These are phyloP conservation scores for Gallinago nigripennis DNA, from an alignment of 2,797 vertebrate species.

Conservation along the genomic window DNA sequence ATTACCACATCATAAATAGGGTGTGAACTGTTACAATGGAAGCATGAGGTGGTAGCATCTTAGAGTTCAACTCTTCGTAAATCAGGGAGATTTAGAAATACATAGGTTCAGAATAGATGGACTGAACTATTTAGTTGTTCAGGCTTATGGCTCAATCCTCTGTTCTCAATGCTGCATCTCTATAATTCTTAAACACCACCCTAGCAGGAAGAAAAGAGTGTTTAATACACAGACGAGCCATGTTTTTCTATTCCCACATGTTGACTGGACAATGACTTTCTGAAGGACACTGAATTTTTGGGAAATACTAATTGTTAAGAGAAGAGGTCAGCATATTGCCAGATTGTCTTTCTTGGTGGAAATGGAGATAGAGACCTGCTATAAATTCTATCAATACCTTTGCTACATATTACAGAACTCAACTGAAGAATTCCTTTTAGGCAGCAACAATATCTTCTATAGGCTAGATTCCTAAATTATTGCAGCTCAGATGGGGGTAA, in stretches of 20 bases:
- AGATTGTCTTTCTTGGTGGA: neutral
- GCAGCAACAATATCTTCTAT: neutral
- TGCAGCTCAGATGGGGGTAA: neutral
- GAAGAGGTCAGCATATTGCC: neutral
- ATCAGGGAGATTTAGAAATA: neutral
- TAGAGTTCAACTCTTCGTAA: neutral
- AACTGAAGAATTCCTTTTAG: neutral
- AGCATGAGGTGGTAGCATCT: neutral
- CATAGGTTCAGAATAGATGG: rapidly evolving
- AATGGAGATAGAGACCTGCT: neutral
- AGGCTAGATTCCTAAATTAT: neutral
- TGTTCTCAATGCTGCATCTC: neutral
- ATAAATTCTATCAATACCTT: neutral
- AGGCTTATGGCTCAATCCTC: neutral
- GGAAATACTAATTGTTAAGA: neutral
- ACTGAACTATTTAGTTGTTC: neutral
- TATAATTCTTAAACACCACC: neutral
- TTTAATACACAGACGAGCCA: neutral
- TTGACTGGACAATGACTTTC: neutral
- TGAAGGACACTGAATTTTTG: neutral
- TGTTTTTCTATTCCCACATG: neutral
- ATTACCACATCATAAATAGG: neutral
- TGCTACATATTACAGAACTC: neutral
- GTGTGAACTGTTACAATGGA: neutral
- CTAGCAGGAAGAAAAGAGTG: neutral